phyloP scores from a whole-genome alignment of 2,113 vertebrate genomes.

The Noctilio leporinus region DNA sequence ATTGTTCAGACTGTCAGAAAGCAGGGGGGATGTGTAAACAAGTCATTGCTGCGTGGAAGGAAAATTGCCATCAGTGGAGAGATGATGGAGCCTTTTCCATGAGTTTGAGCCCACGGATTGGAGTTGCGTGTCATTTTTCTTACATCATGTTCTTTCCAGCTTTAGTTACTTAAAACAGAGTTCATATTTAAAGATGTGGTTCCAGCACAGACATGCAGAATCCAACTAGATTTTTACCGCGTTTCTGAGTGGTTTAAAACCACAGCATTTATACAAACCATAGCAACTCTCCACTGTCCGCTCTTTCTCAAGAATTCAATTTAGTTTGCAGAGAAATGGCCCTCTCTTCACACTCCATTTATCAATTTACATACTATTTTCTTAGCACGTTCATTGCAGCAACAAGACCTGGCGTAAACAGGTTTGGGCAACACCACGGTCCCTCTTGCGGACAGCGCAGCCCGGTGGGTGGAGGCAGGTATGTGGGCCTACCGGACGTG shows the following conservation, averaged over 20 bases:
- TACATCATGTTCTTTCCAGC: background rate
- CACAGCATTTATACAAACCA: background rate
- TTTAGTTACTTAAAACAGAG: background rate
- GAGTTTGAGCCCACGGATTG: background rate
- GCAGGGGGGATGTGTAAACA: background rate
- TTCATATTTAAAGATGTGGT: background rate
- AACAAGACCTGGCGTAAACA: background rate
- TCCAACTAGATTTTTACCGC: fast-evolving
- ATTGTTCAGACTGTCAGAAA: background rate
- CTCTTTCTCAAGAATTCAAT: background rate
- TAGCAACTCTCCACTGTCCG: background rate
- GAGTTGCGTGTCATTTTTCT: background rate
- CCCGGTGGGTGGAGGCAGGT: fast-evolving
- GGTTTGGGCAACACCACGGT: background rate
- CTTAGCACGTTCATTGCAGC: background rate
- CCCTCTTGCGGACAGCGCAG: background rate
- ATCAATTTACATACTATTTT: background rate
- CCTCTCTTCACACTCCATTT: background rate
- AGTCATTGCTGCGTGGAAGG: no score
- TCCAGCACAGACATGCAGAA: background rate
- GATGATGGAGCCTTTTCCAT: background rate
- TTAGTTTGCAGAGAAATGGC: background rate
- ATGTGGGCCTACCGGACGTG: fast-evolving
- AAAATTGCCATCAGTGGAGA: background rate
- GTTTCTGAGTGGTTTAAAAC: background rate